These are phyloP conservation scores for Autographa pulchrina DNA, from an alignment of 2,888 invertebrate genomes.

Conservation along the genomic window DNA sequence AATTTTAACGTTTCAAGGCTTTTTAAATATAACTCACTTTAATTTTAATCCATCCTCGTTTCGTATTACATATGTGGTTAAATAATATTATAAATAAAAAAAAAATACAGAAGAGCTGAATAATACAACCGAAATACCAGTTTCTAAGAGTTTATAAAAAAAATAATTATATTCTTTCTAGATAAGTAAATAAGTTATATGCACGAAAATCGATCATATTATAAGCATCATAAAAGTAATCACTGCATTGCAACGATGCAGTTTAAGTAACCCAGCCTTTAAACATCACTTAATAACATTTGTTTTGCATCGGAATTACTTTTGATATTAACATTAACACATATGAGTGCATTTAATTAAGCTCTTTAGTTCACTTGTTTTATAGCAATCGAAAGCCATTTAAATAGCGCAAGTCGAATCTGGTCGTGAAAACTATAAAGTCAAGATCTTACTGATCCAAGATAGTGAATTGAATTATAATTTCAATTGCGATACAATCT, in stretches of 20 bases:
- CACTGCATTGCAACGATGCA: neutral
- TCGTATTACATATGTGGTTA: too few relatives aligned
- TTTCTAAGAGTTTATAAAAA: too few relatives aligned
- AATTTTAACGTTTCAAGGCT: too few relatives aligned
- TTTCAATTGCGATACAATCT: slow-evolving; percentile 28
- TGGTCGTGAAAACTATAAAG: slow-evolving; percentile 24
- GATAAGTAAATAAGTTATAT: too few relatives aligned
- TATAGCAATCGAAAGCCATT: neutral
- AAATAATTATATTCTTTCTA: too few relatives aligned
- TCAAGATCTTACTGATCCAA: slow-evolving; percentile 29
- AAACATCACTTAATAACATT: neutral
- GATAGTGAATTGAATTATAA: slow-evolving; percentile 34
- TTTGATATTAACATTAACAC: neutral
- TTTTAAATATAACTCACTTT: too few relatives aligned
- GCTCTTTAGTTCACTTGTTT: neutral
- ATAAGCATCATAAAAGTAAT: too few relatives aligned
- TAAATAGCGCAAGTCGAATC: neutral
- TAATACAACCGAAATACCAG: too few relatives aligned
- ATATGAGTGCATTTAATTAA: neutral
- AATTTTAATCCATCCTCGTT: too few relatives aligned
- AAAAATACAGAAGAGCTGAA: too few relatives aligned
- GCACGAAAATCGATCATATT: too few relatives aligned
- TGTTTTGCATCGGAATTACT: neutral
- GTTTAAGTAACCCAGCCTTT: neutral
- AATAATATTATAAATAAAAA: too few relatives aligned